Base-by-base conservation (phyloP, 2,888 invertebrate species). In the Aphidius colemani region DNA sequence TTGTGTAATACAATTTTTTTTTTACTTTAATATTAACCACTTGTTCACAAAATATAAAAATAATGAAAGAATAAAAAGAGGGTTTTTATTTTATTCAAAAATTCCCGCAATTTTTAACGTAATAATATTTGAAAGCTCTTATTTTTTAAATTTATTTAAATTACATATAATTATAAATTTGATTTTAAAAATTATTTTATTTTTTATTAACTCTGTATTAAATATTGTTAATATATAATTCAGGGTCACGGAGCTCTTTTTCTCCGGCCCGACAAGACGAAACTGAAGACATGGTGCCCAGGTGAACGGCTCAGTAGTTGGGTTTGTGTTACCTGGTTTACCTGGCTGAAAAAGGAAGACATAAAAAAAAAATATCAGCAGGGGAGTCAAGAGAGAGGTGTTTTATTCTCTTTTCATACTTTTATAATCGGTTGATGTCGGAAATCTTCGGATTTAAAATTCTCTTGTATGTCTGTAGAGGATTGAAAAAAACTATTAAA, bases 241-340 rank as follows among this genome's bases (percentile, higher is more conserved):
- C 75, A 76, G 80, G 80, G 80, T 79, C 79, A 77, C 80, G 79
- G 78, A 79, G 80, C 75, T 79, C 78, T 72, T 80, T 81, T 72
- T 77, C 81, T 79, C 81, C 80, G 78, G 81, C 79, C 78, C 81
- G 77, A 75, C 79, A 72, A 72, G 75, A 77, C 74, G 74, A 79
- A 78, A 81, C 82, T 81, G 78, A 77, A 71, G 76, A 69, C 68
- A 63, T 67, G 67, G 70, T 66, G 65, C 68, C 69, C 74, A 72
- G 76, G 79, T 78, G 77, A 78, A 78, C 76, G 78, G 74, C 70
- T 65, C 68, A 69, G 69, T 70, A 67, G 61, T 62, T 30, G 30
- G 60, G 57, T 59, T 39, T 55, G 49, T 53, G 55, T 51, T 61
- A 60, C 66, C 45, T 48, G 56, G 53, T 66, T 63, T 71, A 69